phyloP scores from a whole-genome alignment of 2,888 invertebrate genomes.

The Patella caerulea region DNA sequence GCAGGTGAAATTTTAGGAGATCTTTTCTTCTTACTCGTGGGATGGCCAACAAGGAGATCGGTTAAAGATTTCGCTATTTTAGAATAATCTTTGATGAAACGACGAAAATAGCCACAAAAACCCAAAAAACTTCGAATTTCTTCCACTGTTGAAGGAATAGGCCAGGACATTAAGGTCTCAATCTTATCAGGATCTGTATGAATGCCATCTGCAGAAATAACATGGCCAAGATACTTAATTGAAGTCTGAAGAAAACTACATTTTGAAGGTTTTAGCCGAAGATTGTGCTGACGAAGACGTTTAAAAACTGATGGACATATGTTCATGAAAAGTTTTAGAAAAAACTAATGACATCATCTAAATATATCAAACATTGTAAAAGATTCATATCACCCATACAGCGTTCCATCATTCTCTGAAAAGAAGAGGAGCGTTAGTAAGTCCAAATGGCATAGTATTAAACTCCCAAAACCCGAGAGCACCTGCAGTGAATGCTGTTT shows the following conservation, averaged over 20 bases:
- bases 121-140: slow-evolving; percentile 36
- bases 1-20: neutral
- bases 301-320: no score
- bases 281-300: neutral
- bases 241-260: slow-evolving; percentile 35
- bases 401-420: slow-evolving; percentile 33
- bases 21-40: neutral
- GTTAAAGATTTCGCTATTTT: slow-evolving; percentile 36
- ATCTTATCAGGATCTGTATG: slow-evolving; percentile 38
- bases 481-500: slow-evolving; percentile 32
- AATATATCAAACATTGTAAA: slow-evolving; percentile 21
- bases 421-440: slow-evolving; percentile 29
- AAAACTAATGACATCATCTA: slow-evolving; percentile 31
- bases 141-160: slow-evolving; percentile 27
- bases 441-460: slow-evolving; percentile 22
- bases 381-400: slow-evolving; percentile 22
- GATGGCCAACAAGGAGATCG: slow-evolving; percentile 18
- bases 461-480: slow-evolving; percentile 23
- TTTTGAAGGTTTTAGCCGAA: slow-evolving; percentile 39
- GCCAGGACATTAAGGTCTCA: slow-evolving; percentile 27
- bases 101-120: slow-evolving; percentile 36
- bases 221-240: slow-evolving; percentile 39
- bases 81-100: slow-evolving; percentile 37
- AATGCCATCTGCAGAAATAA: slow-evolving; percentile 28
- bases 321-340: slow-evolving; percentile 28